These are phyloP conservation scores for Drosophila bocki DNA, from an alignment of 1,140 invertebrate genomes.

Conservation along the genomic window DNA sequence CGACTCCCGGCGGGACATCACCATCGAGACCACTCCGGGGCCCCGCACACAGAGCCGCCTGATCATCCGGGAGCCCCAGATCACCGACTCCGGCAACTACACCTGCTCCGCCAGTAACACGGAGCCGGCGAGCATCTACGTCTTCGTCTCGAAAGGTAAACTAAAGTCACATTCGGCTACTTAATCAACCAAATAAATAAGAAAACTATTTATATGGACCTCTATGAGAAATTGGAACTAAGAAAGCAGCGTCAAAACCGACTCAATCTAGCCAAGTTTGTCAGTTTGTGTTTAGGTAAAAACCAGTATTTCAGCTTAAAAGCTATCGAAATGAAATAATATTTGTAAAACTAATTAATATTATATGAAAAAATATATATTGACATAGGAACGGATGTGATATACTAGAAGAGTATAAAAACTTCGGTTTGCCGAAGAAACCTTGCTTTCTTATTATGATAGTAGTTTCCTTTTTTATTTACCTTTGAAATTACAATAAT, in stretches of 20 bases:
- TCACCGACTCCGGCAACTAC: conserved; percentile 95
- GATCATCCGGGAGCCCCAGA: conserved; percentile 92
- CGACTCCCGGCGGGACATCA: conserved; percentile 92
- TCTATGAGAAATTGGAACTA: too few species aligned
- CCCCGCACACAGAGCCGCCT: conserved; percentile 92
- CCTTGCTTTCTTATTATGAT: neutral
- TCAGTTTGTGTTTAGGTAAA: neutral
- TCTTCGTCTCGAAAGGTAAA: conserved; percentile 95
- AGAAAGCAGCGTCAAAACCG: neutral
- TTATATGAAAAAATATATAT: neutral
- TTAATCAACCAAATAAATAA: neutral
- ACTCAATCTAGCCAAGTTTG: neutral
- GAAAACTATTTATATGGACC: too few species aligned
- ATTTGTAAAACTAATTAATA: too few species aligned
- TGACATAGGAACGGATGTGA: neutral
- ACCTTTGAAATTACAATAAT: conserved; percentile 62
- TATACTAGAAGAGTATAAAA: neutral
- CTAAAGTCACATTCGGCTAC: conserved; percentile 10
- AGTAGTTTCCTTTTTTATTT: conserved; percentile 60
- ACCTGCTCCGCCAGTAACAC: conserved; percentile 96
- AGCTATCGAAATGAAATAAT: neutral
- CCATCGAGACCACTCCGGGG: conserved; percentile 94
- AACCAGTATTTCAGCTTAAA: neutral
- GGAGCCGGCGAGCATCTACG: conserved; percentile 94
- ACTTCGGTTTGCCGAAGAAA: neutral